Conservation (phyloP, 1,140 invertebrate genomes). For the Cyclina sinensis region DNA sequence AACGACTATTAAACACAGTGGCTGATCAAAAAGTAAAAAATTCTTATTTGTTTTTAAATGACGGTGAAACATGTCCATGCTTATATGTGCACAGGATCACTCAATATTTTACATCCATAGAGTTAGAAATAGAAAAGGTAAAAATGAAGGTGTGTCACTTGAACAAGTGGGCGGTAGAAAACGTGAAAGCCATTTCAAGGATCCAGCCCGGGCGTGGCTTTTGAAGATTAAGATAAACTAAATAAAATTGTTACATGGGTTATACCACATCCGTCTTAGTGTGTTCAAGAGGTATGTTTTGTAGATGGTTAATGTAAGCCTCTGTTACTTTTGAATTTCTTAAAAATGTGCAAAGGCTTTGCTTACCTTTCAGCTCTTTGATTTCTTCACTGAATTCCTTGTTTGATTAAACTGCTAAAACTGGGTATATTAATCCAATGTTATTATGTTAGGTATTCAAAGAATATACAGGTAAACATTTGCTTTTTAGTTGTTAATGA, state of each 20-base stretch:
- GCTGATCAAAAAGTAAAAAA: no score
- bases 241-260: no score
- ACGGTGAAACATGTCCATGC: neutral
- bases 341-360: neutral
- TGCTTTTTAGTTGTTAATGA: no score
- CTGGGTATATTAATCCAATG: neutral
- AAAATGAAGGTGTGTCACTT: neutral
- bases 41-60: neutral
- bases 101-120: neutral
- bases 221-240: neutral
- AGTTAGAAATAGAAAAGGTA: neutral
- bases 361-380: neutral
- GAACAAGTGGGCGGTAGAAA: neutral
- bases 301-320: no score
- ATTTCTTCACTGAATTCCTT: neutral
- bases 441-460: no score
- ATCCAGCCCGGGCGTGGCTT: neutral
- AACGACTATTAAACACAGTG: no score
- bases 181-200: neutral
- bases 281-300: no score
- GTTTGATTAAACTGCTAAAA: neutral
- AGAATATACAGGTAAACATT: no score
- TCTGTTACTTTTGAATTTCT: no score
- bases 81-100: constrained; percentile 1
- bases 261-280: no score